These are phyloP conservation scores for Tetanocera ferruginea DNA, from an alignment of 2,888 invertebrate genomes.

Conservation along the genomic window DNA sequence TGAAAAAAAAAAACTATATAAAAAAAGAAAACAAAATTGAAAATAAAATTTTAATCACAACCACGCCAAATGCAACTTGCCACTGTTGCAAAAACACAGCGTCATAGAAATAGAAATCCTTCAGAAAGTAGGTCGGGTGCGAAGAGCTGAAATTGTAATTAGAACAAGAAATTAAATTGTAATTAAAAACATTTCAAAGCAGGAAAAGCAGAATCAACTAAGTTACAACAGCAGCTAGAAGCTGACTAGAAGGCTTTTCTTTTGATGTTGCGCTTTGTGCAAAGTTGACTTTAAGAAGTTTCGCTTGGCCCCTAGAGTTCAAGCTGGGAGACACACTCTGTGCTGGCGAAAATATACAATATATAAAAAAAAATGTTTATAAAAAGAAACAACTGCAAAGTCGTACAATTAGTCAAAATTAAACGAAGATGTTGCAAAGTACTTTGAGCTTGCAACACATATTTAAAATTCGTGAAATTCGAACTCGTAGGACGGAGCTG, in stretches of 20 bases:
- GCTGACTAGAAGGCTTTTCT: not conserved
- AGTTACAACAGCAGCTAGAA: not conserved
- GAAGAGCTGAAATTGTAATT: conserved; percentile 21
- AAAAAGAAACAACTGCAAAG: too few relatives aligned
- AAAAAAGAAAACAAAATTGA: too few relatives aligned
- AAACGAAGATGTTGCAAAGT: too few relatives aligned
- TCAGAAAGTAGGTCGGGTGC: not conserved
- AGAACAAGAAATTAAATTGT: conserved; percentile 29
- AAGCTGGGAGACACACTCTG: not conserved
- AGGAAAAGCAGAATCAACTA: not conserved
- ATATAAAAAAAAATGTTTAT: too few relatives aligned
- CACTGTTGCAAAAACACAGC: not conserved
- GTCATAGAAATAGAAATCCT: not conserved
- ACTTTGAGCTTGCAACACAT: too few relatives aligned
- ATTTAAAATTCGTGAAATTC: too few relatives aligned
- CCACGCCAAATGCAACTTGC: not conserved
- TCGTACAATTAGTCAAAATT: too few relatives aligned
- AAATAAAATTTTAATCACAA: not conserved
- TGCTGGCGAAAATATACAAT: too few relatives aligned
- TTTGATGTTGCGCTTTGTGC: not conserved
- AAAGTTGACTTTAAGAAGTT: not conserved
- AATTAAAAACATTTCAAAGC: conserved; percentile 26
- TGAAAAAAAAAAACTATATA: too few relatives aligned
- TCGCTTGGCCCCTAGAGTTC: not conserved
- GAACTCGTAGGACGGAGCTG: too few relatives aligned